These are phyloP conservation scores for Engystomops pustulosus DNA, from an alignment of 2,113 vertebrate species.

Conservation along the genomic window DNA sequence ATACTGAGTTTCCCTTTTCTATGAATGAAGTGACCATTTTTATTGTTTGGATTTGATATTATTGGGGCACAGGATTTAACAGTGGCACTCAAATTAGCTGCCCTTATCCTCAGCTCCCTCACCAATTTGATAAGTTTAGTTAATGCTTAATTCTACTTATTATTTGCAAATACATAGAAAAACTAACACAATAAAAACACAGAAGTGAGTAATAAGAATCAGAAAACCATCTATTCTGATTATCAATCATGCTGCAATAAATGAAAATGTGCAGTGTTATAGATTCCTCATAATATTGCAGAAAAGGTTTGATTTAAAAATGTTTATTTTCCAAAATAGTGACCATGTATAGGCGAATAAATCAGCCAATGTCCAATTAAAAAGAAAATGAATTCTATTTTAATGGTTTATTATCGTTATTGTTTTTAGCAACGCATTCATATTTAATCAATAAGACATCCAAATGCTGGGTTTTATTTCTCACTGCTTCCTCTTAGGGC, in stretches of 20 bases:
- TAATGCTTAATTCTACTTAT: background rate
- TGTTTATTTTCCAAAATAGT: background rate
- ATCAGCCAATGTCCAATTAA: constrained; percentile 37
- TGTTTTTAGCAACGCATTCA: constrained; percentile 24
- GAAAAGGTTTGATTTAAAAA: background rate
- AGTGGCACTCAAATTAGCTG: no score
- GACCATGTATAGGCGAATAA: constrained; percentile 24
- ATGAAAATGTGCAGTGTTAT: constrained; percentile 13
- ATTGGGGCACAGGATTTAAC: no score
- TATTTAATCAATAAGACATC: constrained; percentile 38
- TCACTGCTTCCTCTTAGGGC: constrained; percentile 43
- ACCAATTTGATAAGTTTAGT: background rate
- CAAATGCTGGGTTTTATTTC: constrained; percentile 6
- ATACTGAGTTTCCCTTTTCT: no score
- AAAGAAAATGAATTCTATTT: constrained; percentile 37
- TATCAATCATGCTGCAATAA: constrained; percentile 25
- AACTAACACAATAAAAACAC: background rate
- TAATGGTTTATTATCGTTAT: constrained; percentile 43
- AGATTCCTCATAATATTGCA: background rate
- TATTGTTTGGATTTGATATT: no score
- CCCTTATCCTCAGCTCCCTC: no score
- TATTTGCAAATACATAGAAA: background rate
- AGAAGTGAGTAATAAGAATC: background rate
- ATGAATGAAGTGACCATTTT: no score
- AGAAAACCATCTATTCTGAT: constrained; percentile 10